Evolutionary conservation across 2,888 invertebrate species (phyloP).

Genomic region (Odontothrips loti): DNA sequence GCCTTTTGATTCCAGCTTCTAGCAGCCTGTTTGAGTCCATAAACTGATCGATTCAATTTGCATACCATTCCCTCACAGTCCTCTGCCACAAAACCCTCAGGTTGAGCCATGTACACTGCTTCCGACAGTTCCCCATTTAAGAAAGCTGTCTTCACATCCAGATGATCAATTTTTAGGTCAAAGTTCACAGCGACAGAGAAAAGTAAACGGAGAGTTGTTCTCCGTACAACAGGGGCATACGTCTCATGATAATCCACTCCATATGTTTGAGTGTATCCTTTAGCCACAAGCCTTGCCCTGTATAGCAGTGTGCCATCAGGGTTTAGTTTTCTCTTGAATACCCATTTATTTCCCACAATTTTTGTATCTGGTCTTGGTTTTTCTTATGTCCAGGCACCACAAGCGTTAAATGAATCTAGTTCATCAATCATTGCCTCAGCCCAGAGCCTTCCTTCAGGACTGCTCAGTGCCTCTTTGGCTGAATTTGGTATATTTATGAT

Average conservation of each 20-base stretch:
- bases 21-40: too few relatives aligned
- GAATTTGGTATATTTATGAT: not conserved
- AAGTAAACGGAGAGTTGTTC: not conserved
- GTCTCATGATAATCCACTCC: not conserved
- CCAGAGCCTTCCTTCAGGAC: not conserved
- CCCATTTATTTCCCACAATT: too few relatives aligned
- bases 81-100: too few relatives aligned
- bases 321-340: not conserved
- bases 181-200: too few relatives aligned
- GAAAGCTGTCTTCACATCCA: too few relatives aligned
- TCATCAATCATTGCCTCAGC: not conserved
- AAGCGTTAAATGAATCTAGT: not conserved
- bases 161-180: too few relatives aligned
- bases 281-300: not conserved
- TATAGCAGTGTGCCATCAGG: not conserved
- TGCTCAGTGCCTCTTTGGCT: not conserved
- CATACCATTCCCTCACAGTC: too few relatives aligned
- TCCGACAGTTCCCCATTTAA: too few relatives aligned
- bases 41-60: too few relatives aligned
- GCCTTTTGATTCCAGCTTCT: too few relatives aligned
- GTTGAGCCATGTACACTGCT: too few relatives aligned
- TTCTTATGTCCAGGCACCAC: not conserved
- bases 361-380: not conserved
- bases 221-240: not conserved
- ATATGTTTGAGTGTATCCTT: not conserved